Conservation (phyloP, 1,140 invertebrate species). For the Drosophila santomea region DNA sequence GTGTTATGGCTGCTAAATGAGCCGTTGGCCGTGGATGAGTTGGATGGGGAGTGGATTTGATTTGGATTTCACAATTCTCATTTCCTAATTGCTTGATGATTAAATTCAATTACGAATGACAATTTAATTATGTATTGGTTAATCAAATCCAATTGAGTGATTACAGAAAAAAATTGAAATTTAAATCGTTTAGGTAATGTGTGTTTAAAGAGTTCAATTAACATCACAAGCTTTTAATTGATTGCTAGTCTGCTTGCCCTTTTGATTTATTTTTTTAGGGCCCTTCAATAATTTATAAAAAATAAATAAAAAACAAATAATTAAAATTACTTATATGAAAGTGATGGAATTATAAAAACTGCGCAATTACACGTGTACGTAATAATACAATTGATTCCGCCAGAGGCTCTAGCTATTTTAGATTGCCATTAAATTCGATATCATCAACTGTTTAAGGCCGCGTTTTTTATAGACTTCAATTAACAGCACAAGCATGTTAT, state of each 20-base stretch:
- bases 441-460: background rate
- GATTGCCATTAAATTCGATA: background rate
- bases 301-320: background rate
- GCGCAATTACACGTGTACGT: too few relatives aligned
- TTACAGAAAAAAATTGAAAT: conserved; percentile 19
- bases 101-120: conserved; percentile 46
- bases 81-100: conserved; percentile 52
- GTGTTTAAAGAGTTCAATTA: conserved; percentile 27
- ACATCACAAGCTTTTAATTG: conserved; percentile 11
- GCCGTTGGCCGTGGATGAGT: background rate
- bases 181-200: conserved; percentile 15
- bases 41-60: conserved; percentile 8
- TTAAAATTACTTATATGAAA: background rate
- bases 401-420: background rate
- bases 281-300: background rate
- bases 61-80: conserved; percentile 39
- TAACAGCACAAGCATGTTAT: conserved; percentile 1
- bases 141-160: conserved; percentile 47
- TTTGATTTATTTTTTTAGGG: background rate
- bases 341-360: too few relatives aligned
- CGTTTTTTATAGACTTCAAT: conserved; percentile 16
- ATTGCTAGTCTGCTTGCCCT: background rate
- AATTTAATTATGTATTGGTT: conserved; percentile 42
- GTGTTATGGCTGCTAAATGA: conserved; percentile 22
- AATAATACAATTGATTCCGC: background rate